Evolutionary conservation across 2,113 vertebrate species (phyloP).

Genomic region (Oncorhynchus clarkii): DNA sequence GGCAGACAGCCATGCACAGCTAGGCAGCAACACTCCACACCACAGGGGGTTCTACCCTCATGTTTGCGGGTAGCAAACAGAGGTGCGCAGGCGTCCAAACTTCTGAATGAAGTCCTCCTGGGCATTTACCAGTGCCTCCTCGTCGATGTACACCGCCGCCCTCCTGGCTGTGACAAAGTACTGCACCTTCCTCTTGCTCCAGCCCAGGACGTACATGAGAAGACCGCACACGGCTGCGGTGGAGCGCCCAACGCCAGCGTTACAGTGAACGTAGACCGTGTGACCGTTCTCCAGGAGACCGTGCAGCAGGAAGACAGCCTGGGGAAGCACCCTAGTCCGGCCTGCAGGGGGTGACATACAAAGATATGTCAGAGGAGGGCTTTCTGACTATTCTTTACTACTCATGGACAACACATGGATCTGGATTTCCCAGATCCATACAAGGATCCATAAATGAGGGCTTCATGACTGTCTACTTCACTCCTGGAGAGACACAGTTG

Average conservation of each 20-base stretch:
- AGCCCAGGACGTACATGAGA: slow-evolving; percentile 87
- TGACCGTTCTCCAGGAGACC: slow-evolving; percentile 90
- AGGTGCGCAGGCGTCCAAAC: slow-evolving; percentile 81
- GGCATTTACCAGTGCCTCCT: slow-evolving; percentile 84
- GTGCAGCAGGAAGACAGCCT: slow-evolving; percentile 90
- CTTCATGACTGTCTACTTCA: background rate
- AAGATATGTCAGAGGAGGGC: background rate
- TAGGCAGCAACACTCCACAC: slow-evolving; percentile 1
- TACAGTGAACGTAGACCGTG: slow-evolving; percentile 93
- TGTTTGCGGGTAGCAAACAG: slow-evolving; percentile 53
- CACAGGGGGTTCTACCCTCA: slow-evolving; percentile 31
- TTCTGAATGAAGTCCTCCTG: slow-evolving; percentile 85
- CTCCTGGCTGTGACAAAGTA: slow-evolving; percentile 85
- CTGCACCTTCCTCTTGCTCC: slow-evolving; percentile 88
- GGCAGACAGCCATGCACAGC: background rate
- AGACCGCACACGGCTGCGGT: slow-evolving; percentile 88
- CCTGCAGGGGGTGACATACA: slow-evolving; percentile 66
- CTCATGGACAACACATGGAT: no score
- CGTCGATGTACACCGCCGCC: slow-evolving; percentile 89
- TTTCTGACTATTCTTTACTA: background rate
- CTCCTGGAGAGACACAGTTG: background rate
- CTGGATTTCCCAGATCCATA: no score
- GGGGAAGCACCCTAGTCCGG: slow-evolving; percentile 89
- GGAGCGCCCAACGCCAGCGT: slow-evolving; percentile 91
- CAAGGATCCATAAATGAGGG: no score